Evolutionary conservation across 2,888 invertebrate species (phyloP), one percentile per base, ranked within the genome.

Genomic region (Eupithecia inturbata): DNA sequence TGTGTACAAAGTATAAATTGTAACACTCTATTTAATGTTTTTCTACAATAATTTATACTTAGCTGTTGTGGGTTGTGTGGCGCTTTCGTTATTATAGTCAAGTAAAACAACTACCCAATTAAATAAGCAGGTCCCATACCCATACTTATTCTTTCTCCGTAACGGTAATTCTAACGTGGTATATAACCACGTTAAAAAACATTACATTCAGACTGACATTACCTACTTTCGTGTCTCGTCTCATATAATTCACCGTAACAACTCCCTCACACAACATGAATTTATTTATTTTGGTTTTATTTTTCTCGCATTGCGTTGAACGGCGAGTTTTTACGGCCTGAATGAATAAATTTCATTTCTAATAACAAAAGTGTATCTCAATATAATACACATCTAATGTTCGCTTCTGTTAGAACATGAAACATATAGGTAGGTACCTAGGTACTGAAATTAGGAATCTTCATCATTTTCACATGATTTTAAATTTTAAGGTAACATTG

Each of bases 271-370:
- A n/a, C n/a, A n/a, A 31, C 41, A 49, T 62, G 67, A 67, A 39
- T 67, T 63, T 70, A 73, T 39, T 66, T 66, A 64, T n/a, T 70
- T 67, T 70, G 57, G 60, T 62, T 63, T 67, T 45, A 69, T 69
- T 63, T 33, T 49, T 60, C 71, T n/a, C 68, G 60, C n/a, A 70
- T 12, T 41, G 70, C 57, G 28, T 57, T 33, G 28, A 69, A 69
- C n/a, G n/a, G n/a, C n/a, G 53, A 67, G 69, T 39, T 69, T 71
- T 64, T 63, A 74, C 64, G 63, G n/a, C n/a, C 31, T 71, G 31
- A 69, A 75, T 72, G 36, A 72, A 75, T 72, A 69, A 49, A 75
- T 62, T 69, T 60, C 16, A 75, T 62, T 69, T 67, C 19, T 71
- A 66, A 22, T 67, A 67, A 72, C 73, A 45, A 53, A 71, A 67